Percentiles rank a stretch among this genome's conserved stretches.
These are phyloP conservation scores for Luidia sarsii DNA, from an alignment of 53 echinoderm and acorn worm genomes.

Conservation along the genomic window DNA sequence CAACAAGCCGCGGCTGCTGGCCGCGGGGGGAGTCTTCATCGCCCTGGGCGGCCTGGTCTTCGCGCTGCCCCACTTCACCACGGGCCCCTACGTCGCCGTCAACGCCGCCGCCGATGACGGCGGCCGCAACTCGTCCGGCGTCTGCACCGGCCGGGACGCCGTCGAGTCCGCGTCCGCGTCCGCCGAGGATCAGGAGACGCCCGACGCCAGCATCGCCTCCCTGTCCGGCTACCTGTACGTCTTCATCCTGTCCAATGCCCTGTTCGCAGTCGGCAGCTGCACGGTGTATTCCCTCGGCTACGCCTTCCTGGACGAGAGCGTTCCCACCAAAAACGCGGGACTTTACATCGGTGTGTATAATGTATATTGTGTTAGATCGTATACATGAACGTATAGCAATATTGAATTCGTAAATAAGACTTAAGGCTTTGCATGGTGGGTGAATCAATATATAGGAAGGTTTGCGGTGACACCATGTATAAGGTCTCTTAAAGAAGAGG, in stretches of 20 bases:
- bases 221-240: constrained; percentile 56
- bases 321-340: constrained; percentile 35
- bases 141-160: neutral
- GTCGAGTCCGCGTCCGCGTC: no score
- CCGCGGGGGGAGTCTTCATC: constrained; percentile 33
- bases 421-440: no score
- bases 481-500: no score
- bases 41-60: constrained; percentile 26
- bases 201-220: constrained; percentile 11
- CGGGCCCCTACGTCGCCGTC: constrained; percentile 24
- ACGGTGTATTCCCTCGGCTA: constrained; percentile 47
- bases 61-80: constrained; percentile 56
- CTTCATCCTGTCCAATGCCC: constrained; percentile 41
- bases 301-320: constrained; percentile 68
- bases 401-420: no score
- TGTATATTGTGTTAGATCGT: no score
- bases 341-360: constrained; percentile 58
- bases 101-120: no score
- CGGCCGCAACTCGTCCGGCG: neutral
- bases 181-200: no score
- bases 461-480: no score
- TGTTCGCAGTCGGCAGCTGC: constrained; percentile 44
- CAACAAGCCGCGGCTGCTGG: constrained; percentile 45
- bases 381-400: no score
- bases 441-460: no score